phyloP scores from a whole-genome alignment of 2,113 vertebrate genomes.

The Gymnocephalus cernua region DNA sequence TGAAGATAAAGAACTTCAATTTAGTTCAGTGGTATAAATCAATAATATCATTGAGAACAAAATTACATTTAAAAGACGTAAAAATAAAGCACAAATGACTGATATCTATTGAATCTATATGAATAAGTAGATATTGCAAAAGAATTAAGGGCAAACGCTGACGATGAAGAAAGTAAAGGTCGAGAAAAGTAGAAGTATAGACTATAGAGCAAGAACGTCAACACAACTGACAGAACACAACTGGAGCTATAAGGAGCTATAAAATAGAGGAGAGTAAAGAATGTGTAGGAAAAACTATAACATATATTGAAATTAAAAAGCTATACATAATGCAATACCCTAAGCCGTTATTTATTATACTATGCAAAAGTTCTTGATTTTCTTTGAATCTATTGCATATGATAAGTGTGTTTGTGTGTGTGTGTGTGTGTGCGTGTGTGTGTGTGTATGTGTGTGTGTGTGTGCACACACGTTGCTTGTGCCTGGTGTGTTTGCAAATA shows the following conservation, averaged over 20 bases:
- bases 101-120: neutral
- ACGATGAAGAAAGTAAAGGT: neutral
- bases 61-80: neutral
- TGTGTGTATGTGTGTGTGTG: slow-evolving; percentile 5
- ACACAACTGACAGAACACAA: neutral
- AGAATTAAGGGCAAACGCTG: neutral
- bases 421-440: slow-evolving; percentile 6
- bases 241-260: neutral
- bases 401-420: neutral
- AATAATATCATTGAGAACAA: neutral
- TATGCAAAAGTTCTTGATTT: neutral
- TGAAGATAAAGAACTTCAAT: neutral
- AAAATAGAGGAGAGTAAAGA: neutral
- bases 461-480: neutral
- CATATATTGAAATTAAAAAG: neutral
- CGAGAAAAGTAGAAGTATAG: neutral
- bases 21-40: neutral
- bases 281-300: neutral
- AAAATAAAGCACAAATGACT: neutral
- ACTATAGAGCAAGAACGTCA: neutral
- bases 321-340: too few relatives aligned
- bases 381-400: slow-evolving; percentile 8
- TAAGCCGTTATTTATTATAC: too few relatives aligned
- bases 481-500: slow-evolving; percentile 32
- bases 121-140: neutral